Evolutionary conservation across 2,888 invertebrate genomes (phyloP), one percentile per base, ranked within the genome.

Genomic region (Ophraella communa): DNA sequence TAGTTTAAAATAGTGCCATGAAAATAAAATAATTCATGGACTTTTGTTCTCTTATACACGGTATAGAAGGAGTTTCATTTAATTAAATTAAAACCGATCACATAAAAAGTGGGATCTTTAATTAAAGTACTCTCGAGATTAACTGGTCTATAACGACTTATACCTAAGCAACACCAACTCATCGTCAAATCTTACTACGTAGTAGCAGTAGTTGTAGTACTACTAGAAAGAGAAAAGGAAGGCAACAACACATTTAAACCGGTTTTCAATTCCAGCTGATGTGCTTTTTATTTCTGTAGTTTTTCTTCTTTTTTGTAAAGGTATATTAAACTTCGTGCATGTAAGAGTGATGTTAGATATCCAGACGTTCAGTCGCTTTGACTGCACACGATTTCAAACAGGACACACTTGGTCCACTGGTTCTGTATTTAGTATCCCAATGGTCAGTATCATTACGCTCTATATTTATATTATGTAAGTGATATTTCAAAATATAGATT

Each of bases 251-350:
- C 61, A 64, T 65, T 68, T 60, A 71, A 81, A 80, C 82, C 79
- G 81, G 81, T 82, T 81, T 77, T 78, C 77, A 76, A 76, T 79
- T 80, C 77, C 81, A 81, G 80, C 80, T 81, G 82, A 81, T 82
- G 80, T 78, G 78, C 79, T 79, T 81, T 80, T 80, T 79, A 78
- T 79, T 79, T 79, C 77, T 76, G 74, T 74, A 75, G 73, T 76
- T 78, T 79, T 76, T 78, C 74, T 74, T 74, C 74, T 64, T 77
- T 79, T 78, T 78, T 79, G 74, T 77, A 75, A 76, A 77, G 77
- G 76, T 77, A 78, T 78, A 79, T 66, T 66, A 66, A 59, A 79
- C 78, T 76, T 72, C 76, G 76, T 76, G 76, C 78, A 78, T 76
- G 76, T 76, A 74, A 76, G 77, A 79, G 76, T 79, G 77, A 76